phyloP scores from a whole-genome alignment of 2,797 vertebrate genomes.

The Orestias chungarensis region DNA sequence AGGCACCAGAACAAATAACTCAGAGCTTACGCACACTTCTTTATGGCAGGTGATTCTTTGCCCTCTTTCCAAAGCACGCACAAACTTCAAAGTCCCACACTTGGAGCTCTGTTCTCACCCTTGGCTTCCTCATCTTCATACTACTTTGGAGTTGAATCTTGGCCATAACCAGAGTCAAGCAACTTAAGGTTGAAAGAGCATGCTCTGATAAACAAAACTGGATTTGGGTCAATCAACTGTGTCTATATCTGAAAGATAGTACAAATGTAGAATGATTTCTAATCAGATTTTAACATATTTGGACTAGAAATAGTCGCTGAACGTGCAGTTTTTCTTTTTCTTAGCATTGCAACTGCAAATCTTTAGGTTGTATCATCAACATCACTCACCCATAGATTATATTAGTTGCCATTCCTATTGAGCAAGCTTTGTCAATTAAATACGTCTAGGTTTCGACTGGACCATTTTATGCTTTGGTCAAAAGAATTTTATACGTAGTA shows the following conservation, averaged over 20 bases:
- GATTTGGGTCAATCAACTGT: constrained; percentile 7
- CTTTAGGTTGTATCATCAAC: background rate
- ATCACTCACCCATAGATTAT: background rate
- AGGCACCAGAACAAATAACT: constrained; percentile 79
- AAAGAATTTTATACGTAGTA: background rate
- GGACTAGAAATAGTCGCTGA: background rate
- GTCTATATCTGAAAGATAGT: background rate
- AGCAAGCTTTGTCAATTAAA: background rate
- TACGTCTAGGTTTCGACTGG: background rate
- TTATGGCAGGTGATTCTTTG: constrained; percentile 78
- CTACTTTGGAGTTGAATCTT: constrained; percentile 52
- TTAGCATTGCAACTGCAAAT: background rate
- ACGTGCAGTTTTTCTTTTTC: background rate
- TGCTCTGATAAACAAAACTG: constrained; percentile 43
- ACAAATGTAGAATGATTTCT: background rate
- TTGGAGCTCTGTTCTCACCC: constrained; percentile 45
- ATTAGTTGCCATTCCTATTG: background rate
- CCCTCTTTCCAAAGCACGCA: constrained; percentile 56
- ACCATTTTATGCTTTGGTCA: background rate
- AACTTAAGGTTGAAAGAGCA: constrained; percentile 34
- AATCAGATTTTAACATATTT: background rate
- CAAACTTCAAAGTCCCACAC: constrained; percentile 67
- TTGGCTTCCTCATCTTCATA: constrained; percentile 55
- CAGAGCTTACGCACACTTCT: constrained; percentile 71
- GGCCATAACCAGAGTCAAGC: constrained; percentile 31